These are phyloP conservation scores for Pteropus rufus DNA, from an alignment of 2,797 vertebrate species.

Conservation along the genomic window DNA sequence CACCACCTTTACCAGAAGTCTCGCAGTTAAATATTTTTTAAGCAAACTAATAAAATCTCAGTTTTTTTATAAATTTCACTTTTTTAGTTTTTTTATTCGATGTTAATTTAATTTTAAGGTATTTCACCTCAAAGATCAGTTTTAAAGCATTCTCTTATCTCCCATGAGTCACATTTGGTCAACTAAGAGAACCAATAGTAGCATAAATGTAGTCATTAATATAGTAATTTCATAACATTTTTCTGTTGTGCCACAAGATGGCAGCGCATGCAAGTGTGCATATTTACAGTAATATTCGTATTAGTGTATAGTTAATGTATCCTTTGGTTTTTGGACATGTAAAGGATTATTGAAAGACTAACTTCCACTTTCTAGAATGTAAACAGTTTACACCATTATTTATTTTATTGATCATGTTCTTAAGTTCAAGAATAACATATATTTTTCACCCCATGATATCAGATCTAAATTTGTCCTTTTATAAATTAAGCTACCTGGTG, in stretches of 20 bases:
- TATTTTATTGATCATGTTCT: neutral
- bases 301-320: neutral
- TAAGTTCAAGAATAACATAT: neutral
- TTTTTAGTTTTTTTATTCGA: neutral
- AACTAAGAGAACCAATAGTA: neutral
- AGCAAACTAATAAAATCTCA: neutral
- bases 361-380: neutral
- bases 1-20: no score
- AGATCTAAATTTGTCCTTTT: slow-evolving; percentile 3
- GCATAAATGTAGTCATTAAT: neutral
- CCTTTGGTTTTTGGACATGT: neutral
- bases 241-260: slow-evolving; percentile 44
- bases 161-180: neutral
- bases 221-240: neutral
- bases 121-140: neutral
- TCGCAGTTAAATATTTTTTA: neutral
- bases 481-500: neutral
- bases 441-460: neutral
- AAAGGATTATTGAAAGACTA: neutral
- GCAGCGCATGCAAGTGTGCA: slow-evolving; percentile 47
- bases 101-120: neutral
- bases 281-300: neutral
- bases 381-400: neutral
- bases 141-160: neutral
- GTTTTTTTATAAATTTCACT: neutral